A percentile compares a stretch with the other conserved stretches of the same genome.
Conservation (phyloP, 53 echinoderm and acorn worm species). For the Echinometra lucunter region DNA sequence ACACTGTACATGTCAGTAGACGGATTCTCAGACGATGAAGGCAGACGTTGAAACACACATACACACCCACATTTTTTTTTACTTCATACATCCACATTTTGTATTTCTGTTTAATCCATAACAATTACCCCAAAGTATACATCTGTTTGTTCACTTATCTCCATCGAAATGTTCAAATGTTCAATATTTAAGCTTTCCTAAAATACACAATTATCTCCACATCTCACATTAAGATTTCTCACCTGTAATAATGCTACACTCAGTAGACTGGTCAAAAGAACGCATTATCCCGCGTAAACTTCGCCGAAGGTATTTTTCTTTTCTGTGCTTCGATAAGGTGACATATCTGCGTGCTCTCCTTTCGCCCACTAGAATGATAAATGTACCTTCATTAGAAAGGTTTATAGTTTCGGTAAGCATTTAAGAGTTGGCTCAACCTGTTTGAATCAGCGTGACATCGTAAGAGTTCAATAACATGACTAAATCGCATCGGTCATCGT, state of each 20-base stretch:
- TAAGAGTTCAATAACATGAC: background rate
- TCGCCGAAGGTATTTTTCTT: background rate
- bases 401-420: background rate
- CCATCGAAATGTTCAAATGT: too few species aligned
- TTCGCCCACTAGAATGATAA: background rate
- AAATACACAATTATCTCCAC: background rate
- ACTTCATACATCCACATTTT: too few species aligned
- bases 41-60: background rate
- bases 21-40: background rate
- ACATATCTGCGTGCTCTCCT: background rate
- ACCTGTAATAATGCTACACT: constrained; percentile 10
- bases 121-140: too few species aligned
- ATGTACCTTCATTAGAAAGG: background rate
- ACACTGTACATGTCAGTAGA: too few species aligned
- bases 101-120: too few species aligned
- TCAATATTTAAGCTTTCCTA: too few species aligned
- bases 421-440: background rate
- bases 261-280: background rate
- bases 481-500: background rate
- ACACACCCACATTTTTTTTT: background rate
- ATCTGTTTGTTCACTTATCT: too few species aligned
- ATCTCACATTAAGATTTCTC: background rate
- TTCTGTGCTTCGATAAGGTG: background rate
- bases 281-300: background rate
- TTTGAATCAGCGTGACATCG: background rate